Percentiles rank a stretch among this genome's conserved stretches.
Evolutionary conservation across 2,888 invertebrate species (phyloP).

Genomic region (Leucophenga montana): DNA sequence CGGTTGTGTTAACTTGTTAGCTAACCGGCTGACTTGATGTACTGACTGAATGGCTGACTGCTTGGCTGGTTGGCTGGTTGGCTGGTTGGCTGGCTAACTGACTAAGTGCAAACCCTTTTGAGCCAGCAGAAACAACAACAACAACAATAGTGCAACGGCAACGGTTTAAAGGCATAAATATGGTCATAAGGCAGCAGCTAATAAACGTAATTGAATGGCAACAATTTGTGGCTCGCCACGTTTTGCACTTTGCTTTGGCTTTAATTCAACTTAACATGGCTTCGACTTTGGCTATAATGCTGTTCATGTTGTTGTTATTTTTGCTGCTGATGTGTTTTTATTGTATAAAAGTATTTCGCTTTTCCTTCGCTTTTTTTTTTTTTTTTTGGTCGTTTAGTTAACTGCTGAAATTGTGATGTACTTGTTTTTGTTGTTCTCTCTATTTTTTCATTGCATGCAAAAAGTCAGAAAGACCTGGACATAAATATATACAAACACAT

Average conservation of each 20-base stretch:
- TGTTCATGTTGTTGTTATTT: not conserved
- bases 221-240: slow-evolving; percentile 36
- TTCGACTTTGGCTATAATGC: slow-evolving; percentile 6
- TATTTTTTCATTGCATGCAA: not conserved
- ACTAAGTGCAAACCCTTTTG: not conserved
- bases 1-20: slow-evolving; percentile 21
- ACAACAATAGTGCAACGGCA: slow-evolving; percentile 21
- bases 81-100: slow-evolving; percentile 18
- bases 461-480: no score
- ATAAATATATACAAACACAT: no score
- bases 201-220: slow-evolving; percentile 28
- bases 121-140: slow-evolving; percentile 36
- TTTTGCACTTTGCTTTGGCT: slow-evolving; percentile 23
- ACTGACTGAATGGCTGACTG: slow-evolving; percentile 35
- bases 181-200: slow-evolving; percentile 31
- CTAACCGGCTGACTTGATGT: slow-evolving; percentile 33
- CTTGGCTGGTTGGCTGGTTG: no score
- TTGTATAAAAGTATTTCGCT: not conserved
- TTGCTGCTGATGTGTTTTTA: no score
- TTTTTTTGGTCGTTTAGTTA: slow-evolving; percentile 22
- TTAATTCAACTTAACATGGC: not conserved
- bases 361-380: not conserved
- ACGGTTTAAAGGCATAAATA: slow-evolving; percentile 24
- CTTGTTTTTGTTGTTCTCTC: slow-evolving; percentile 3
- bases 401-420: slow-evolving; percentile 13